Evolutionary conservation across 2,797 vertebrate species (phyloP).

Genomic region (Pipistrellus pygmaeus): DNA sequence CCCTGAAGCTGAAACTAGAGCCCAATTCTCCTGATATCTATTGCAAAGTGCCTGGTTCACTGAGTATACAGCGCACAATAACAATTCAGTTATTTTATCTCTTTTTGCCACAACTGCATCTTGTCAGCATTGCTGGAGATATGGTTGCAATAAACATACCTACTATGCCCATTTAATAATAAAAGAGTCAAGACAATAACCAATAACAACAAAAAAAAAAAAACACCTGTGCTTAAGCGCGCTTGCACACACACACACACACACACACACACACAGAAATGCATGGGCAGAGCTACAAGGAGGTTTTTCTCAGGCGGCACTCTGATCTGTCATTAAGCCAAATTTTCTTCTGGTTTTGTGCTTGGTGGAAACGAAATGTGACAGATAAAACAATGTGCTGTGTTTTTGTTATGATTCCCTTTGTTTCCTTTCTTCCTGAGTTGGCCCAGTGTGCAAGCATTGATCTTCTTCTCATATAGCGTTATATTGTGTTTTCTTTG

Average conservation of each 20-base stretch:
- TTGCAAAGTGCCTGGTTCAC: background rate
- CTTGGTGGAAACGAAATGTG: slow-evolving; percentile 50
- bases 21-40: background rate
- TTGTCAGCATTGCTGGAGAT: background rate
- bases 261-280: background rate
- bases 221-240: background rate
- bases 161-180: background rate
- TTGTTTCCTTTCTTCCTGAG: slow-evolving; percentile 52
- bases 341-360: background rate
- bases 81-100: background rate
- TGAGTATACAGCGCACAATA: background rate
- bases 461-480: slow-evolving; percentile 65
- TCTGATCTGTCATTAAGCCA: slow-evolving; percentile 25
- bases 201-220: background rate
- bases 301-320: background rate
- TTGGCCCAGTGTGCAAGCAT: slow-evolving; percentile 38
- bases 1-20: background rate
- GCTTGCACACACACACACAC: no score
- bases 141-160: background rate
- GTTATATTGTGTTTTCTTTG: slow-evolving; percentile 46
- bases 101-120: background rate
- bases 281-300: background rate
- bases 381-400: slow-evolving; percentile 21
- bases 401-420: slow-evolving; percentile 45
- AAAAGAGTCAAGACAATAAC: background rate